Conservation (phyloP, 2,113 vertebrate genomes). For the Aldabrachelys gigantea region DNA sequence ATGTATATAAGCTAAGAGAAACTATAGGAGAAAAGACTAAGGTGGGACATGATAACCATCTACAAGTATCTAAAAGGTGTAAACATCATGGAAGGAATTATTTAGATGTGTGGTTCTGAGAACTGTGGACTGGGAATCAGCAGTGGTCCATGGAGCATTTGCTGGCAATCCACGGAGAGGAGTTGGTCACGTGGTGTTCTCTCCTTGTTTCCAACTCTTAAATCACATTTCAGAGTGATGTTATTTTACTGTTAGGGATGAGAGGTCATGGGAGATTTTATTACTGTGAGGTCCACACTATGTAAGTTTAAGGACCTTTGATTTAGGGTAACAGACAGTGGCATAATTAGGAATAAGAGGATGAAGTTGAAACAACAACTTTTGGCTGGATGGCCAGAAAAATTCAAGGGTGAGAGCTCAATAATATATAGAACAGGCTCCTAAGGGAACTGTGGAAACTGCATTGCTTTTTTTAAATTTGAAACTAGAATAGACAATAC, state of each 20-base stretch:
- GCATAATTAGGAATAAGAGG: background rate
- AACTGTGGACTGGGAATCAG: background rate
- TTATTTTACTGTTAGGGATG: constrained; percentile 51
- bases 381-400: background rate
- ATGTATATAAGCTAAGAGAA: too few relatives aligned
- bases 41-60: background rate
- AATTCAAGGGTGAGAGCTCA: background rate
- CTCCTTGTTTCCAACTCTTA: constrained; percentile 5
- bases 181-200: background rate
- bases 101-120: too few relatives aligned
- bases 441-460: background rate
- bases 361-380: background rate
- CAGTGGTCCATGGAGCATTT: background rate
- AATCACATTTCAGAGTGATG: constrained; percentile 18
- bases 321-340: background rate
- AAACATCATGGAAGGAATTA: background rate
- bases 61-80: background rate
- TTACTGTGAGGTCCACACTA: background rate
- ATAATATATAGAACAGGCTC: background rate
- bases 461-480: constrained; percentile 31
- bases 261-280: background rate
- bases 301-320: background rate
- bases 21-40: background rate
- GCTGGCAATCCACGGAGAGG: background rate
- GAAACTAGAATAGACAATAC: constrained; percentile 26